Conservation (phyloP, 2,888 invertebrate species). For the Luperina testacea region DNA sequence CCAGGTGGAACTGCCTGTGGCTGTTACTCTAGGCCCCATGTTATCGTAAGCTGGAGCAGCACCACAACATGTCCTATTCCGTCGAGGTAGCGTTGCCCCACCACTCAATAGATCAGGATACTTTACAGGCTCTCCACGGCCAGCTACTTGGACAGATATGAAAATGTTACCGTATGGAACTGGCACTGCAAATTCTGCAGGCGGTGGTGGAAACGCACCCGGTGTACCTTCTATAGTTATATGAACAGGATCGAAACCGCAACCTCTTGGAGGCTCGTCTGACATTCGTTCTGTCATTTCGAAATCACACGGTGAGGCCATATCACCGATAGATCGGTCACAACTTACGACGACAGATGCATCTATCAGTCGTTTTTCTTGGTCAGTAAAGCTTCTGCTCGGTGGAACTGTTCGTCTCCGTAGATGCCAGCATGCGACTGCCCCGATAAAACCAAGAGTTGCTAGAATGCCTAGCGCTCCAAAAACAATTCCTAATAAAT, state of each 20-base stretch:
- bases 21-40: slow-evolving; percentile 97
- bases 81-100: slow-evolving; percentile 87
- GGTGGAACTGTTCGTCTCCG: slow-evolving; percentile 93
- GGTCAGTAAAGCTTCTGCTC: slow-evolving; percentile 94
- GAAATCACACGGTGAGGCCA: slow-evolving; percentile 89
- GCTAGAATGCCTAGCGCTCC: slow-evolving; percentile 93
- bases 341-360: slow-evolving; percentile 92
- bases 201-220: slow-evolving; percentile 87
- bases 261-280: slow-evolving; percentile 85
- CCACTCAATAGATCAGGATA: slow-evolving; percentile 94
- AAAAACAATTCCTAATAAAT: slow-evolving; percentile 93
- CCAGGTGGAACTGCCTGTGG: slow-evolving; percentile 95
- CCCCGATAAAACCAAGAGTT: slow-evolving; percentile 91
- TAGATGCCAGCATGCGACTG: slow-evolving; percentile 91
- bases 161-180: slow-evolving; percentile 93
- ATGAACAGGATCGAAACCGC: slow-evolving; percentile 91
- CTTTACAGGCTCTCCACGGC: slow-evolving; percentile 84
- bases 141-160: slow-evolving; percentile 95
- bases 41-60: slow-evolving; percentile 95
- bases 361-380: slow-evolving; percentile 96
- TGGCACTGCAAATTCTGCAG: slow-evolving; percentile 89
- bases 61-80: slow-evolving; percentile 87
- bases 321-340: slow-evolving; percentile 92
- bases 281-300: slow-evolving; percentile 86
- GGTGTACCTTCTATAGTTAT: slow-evolving; percentile 91